phyloP scores from a whole-genome alignment of 2,113 vertebrate genomes.

The Gulo gulo region DNA sequence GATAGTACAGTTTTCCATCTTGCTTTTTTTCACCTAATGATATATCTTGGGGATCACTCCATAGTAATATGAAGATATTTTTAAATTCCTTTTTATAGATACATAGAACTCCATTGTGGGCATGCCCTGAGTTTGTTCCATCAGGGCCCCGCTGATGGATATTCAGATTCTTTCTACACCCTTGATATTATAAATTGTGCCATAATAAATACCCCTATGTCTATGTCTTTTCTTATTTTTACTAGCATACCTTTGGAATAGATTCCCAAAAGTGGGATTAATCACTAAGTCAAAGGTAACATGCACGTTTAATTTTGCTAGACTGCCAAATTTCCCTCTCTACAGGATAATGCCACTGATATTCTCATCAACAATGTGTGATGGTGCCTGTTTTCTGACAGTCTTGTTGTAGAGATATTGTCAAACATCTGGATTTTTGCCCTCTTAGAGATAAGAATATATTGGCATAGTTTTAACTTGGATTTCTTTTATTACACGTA shows the following conservation, averaged over 20 bases:
- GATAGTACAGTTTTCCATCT: background rate
- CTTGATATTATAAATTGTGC: background rate
- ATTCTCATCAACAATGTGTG: background rate
- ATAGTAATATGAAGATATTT: background rate
- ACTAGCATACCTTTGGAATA: background rate
- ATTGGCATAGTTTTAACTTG: background rate
- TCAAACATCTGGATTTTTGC: background rate
- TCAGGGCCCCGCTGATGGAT: background rate
- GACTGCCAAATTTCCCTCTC: background rate
- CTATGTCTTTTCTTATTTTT: background rate
- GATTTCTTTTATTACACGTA: background rate
- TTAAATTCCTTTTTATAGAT: background rate
- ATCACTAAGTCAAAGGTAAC: background rate
- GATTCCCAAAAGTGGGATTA: background rate
- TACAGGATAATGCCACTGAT: background rate
- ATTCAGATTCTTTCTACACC: background rate
- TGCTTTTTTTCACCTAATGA: background rate
- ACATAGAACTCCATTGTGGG: background rate
- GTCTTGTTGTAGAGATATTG: background rate
- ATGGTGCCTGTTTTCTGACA: background rate
- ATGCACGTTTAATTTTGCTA: background rate
- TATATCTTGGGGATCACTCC: background rate
- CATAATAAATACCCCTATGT: background rate
- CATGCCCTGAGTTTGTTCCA: background rate
- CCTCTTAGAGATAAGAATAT: background rate